phyloP scores from a whole-genome alignment of 2,113 vertebrate genomes.

The Otolemur garnettii region DNA sequence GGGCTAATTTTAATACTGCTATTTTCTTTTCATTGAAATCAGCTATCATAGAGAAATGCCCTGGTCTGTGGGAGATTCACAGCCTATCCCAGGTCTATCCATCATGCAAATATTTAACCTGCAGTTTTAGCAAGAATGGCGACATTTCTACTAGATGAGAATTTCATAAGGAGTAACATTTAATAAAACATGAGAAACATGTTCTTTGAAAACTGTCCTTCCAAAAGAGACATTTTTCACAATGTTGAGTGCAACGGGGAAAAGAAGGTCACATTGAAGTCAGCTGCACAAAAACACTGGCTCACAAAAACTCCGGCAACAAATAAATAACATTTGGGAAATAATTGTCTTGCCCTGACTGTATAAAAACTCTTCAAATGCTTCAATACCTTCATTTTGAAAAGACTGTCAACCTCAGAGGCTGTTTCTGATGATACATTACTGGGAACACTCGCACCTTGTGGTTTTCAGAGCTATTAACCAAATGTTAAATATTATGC shows the following conservation, averaged over 20 bases:
- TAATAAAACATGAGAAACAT: background rate
- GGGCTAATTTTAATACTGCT: background rate
- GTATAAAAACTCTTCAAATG: conserved; percentile 11
- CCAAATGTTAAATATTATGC: conserved; percentile 61
- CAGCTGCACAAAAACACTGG: background rate
- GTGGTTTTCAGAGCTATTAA: conserved; percentile 62
- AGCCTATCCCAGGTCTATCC: background rate
- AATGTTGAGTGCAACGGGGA: conserved; percentile 6
- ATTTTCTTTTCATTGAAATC: background rate
- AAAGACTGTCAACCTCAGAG: conserved; percentile 37
- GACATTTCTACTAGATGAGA: background rate
- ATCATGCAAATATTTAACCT: background rate
- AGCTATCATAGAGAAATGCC: background rate
- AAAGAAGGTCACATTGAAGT: conserved; percentile 20
- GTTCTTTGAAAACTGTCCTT: conserved; percentile 12
- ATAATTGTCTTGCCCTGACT: background rate
- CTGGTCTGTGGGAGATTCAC: background rate
- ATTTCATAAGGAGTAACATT: background rate
- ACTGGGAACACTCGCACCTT: background rate
- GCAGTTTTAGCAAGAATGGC: background rate
- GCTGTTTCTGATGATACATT: background rate
- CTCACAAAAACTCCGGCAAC: conserved; percentile 41
- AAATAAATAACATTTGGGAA: conserved; percentile 50
- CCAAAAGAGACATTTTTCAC: background rate
- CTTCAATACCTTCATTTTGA: background rate